Conservation (phyloP, 2,797 vertebrate species). For the Erpetoichthys calabaricus region DNA sequence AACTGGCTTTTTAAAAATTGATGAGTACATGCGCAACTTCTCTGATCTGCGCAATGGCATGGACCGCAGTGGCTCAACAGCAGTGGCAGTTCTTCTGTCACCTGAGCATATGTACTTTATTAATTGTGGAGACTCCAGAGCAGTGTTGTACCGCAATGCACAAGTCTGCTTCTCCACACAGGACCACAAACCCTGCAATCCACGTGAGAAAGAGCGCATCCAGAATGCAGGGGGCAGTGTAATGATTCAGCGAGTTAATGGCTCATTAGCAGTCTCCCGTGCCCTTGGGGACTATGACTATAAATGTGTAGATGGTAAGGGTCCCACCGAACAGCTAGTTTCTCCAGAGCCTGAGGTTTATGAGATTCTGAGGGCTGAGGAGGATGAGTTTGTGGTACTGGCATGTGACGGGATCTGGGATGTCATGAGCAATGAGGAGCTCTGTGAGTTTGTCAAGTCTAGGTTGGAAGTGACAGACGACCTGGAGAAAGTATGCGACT, state of each 20-base stretch:
- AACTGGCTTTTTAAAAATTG: conserved; percentile 90
- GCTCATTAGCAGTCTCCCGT: conserved; percentile 88
- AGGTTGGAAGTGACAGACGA: conserved; percentile 87
- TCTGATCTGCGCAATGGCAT: conserved; percentile 91
- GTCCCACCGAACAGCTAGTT: conserved; percentile 95
- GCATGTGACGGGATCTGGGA: conserved; percentile 98
- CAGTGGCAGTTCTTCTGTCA: conserved; percentile 86
- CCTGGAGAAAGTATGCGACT: conserved; percentile 94
- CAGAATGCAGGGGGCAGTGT: conserved; percentile 97
- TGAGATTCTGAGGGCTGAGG: conserved; percentile 75
- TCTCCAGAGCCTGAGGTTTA: conserved; percentile 94
- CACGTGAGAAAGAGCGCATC: conserved; percentile 90
- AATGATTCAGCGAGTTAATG: conserved; percentile 97
- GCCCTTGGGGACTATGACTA: conserved; percentile 97
- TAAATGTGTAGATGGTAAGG: conserved; percentile 95
- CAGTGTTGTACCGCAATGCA: conserved; percentile 77
- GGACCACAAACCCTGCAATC: conserved; percentile 97
- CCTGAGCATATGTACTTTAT: conserved; percentile 90
- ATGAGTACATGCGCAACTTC: conserved; percentile 97
- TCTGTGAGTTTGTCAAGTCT: conserved; percentile 88
- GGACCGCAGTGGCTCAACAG: conserved; percentile 97
- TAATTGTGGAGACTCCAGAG: conserved; percentile 93
- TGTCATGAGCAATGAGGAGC: conserved; percentile 98
- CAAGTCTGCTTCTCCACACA: conserved; percentile 92
- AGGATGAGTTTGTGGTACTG: conserved; percentile 90